Evolutionary conservation across 2,888 invertebrate species (phyloP), one percentile per base, ranked within the genome.

Genomic region (Lepeophtheirus nordmannii): DNA sequence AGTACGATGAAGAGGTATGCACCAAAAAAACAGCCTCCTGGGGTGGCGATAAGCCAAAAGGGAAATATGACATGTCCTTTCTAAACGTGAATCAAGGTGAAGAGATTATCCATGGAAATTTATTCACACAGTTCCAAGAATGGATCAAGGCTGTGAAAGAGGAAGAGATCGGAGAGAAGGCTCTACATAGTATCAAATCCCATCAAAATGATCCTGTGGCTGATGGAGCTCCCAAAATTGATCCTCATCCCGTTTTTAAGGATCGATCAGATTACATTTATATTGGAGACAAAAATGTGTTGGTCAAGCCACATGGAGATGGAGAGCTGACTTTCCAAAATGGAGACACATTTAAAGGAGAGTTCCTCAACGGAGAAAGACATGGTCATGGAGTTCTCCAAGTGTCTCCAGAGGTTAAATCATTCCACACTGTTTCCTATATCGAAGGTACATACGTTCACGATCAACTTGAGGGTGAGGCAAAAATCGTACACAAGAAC

Each of bases 351-450:
- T 38, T 60, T 10, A 60, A 30, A 30, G 60, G 60, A 23, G 30
- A 30, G 2, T 60, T 60, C 39, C 60, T 30, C 17, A 38, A 60
- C 30, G 60, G 60, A 60, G 39, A 60, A 37, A 20, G 60, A 60
- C 37, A 60, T 14, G 60, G 60, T 2, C 10, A 60, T 17, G 30
- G 60, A 30, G 17, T 11, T 37, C 23, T 60, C 10, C 8, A 30
- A 1, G 39, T 22, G 10, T 23, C 37, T 22, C 17, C 30, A 30
- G 39, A 60, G 9, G 37, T 20, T 30, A 60, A 46, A 14, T n/a
- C 8, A n/a, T 17, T 46, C 5, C 17, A 14, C 14, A n/a, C 53
- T 17, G 53, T 60, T 2, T 10, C 39, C 10, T 22, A 7, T 7
- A 30, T 60, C 37, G 60, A 60, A 17, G 60, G 37, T 37, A 60